Evolutionary conservation across 2,888 invertebrate genomes (phyloP), one percentile per base, ranked within the genome.

Genomic region (Eurytoma californica): DNA sequence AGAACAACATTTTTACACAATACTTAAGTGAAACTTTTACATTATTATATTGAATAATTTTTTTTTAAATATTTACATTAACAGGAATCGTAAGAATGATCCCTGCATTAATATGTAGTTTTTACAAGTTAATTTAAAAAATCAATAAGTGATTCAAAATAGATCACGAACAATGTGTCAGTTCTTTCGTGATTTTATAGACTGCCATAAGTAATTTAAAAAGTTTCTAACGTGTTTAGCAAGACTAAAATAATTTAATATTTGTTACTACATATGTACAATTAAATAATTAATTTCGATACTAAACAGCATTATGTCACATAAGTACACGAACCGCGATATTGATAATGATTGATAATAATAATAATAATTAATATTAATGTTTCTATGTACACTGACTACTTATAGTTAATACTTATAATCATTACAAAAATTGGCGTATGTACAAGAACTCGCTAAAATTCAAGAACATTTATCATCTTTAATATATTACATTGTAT

Each of bases 1-100:
- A 83, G 82, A 82, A 84, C 81, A 78, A 82, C 80, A 84, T 86
- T 85, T 88, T 86, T 87, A 88, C 87, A 89, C 87, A 86, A 87
- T 86, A 84, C 73, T 61, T 80, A 79, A 82, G 69, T 49, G 24
- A 61, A 7, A 58, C 47, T 57, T 66, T 66, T 66, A 66, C 58
- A 73, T 58, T 28, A 66, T 57, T 57, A 66, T 66, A 47, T 57
- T 30, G 57, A 13, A 18, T n/a, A 18, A 47, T 68, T 55, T 39
- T 47, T 47, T 39, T 30, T 30, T 13, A 69, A 51, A 68, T 51
- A 51, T 24, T 24, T 67, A 20, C 20, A 24, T 13, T 18, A n/a
- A 47, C 16, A 47, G 13, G 3, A 1, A 12, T 7, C 30, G 20
- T 2, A 18, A 7, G 3, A 39, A 12, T 55, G 13, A 39, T 47